Conservation (phyloP, 2,797 vertebrate genomes). For the Monodelphis domestica region DNA sequence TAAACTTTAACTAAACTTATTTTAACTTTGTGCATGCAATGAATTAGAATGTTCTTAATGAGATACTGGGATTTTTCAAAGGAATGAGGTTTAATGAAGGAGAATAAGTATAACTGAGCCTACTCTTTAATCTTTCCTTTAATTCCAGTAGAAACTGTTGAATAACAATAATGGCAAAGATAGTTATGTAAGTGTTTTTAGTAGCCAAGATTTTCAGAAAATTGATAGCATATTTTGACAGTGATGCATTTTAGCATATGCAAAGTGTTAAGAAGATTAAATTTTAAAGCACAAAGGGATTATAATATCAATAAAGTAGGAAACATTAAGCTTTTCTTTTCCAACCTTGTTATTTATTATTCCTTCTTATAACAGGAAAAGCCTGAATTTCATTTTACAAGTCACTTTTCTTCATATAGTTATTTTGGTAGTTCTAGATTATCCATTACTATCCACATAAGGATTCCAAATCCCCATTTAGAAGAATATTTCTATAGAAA, state of each 20-base stretch:
- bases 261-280: not conserved
- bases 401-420: not conserved
- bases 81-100: not conserved
- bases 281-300: slow-evolving; percentile 17
- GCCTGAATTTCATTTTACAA: not conserved
- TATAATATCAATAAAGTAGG: not conserved
- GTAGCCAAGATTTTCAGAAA: slow-evolving; percentile 28
- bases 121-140: slow-evolving; percentile 52
- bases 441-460: not conserved
- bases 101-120: slow-evolving; percentile 22
- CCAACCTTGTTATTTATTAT: not conserved
- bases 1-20: slow-evolving; percentile 63
- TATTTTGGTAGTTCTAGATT: not conserved
- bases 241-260: slow-evolving; percentile 13
- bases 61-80: not conserved
- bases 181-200: not conserved
- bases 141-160: slow-evolving; percentile 37
- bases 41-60: not conserved
- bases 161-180: slow-evolving; percentile 25
- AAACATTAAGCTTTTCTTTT: slow-evolving; percentile 4
- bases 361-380: not conserved
- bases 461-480: not conserved
- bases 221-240: slow-evolving; percentile 41
- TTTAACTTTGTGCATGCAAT: slow-evolving; percentile 19
- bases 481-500: not conserved